Evolutionary conservation across 2,797 vertebrate genomes (phyloP).

Genomic region (Podarcis lilfordi): DNA sequence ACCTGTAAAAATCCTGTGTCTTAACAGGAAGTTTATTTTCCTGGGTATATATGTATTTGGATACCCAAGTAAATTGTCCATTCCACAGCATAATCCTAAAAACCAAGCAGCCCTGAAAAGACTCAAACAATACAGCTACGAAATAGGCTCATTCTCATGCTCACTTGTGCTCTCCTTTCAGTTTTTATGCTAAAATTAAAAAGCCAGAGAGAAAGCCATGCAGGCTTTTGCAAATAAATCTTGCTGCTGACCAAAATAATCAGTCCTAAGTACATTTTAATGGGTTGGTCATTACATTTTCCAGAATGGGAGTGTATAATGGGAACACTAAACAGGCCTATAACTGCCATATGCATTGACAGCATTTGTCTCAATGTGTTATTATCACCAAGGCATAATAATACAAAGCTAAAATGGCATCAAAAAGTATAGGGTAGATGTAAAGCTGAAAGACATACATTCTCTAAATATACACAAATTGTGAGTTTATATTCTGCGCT

Average conservation of each 20-base stretch:
- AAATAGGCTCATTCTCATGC: fast-evolving
- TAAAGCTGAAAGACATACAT: neutral
- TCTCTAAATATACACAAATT: neutral
- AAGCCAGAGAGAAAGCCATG: constrained; percentile 26
- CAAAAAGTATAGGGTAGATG: neutral
- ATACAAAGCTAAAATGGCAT: constrained; percentile 24
- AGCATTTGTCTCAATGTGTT: constrained; percentile 55
- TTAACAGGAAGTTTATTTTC: neutral
- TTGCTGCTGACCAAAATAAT: constrained; percentile 49
- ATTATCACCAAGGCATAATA: constrained; percentile 54
- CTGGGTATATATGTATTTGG: neutral
- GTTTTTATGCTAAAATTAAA: constrained; percentile 29
- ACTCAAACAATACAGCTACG: neutral
- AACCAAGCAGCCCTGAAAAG: neutral
- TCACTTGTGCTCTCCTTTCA: too few species aligned
- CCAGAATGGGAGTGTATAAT: constrained; percentile 54
- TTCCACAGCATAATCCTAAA: neutral
- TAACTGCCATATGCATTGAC: constrained; percentile 33
- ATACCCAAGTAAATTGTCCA: neutral
- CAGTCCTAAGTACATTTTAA: constrained; percentile 55
- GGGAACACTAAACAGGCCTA: constrained; percentile 61
- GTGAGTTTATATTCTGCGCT: neutral
- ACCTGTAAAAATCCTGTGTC: neutral
- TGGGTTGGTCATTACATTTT: constrained; percentile 47
- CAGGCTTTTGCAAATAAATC: constrained; percentile 60